Evolutionary conservation across 1,140 invertebrate genomes (phyloP), one percentile per base, ranked within the genome.

Genomic region (Drosophila sucinea): DNA sequence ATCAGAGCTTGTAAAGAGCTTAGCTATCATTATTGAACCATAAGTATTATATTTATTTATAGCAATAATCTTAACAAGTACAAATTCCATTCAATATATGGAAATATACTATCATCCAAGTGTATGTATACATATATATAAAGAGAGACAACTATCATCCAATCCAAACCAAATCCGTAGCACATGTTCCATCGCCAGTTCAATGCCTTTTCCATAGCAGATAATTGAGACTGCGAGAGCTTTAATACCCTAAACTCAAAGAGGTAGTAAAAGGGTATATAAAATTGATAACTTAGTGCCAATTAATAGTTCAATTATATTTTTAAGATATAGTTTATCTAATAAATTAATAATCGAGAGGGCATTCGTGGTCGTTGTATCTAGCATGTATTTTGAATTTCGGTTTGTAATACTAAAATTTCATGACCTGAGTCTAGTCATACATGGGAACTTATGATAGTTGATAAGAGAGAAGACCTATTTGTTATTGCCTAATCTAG

Each of bases 11-110:
- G 4, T 51, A 10, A 27, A 51, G 23, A 27, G 4, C 8, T 51
- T 25, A 27, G 44, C 7, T 27, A 51, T 10, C n/a, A 27, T 51
- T 51, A 25, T 51, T 51, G 7, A 8, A 47, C 4, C 44, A 51
- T 51, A 51, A 10, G 25, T 51, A 23, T 27, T 27, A 17, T 23
- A n/a, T 73, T 61, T 40, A 60, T 60, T 57, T 60, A 75, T 75
- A 75, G 32, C 38, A 35, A 61, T 85, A 87, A 86, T 85, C 83
- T 73, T 64, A 33, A 60, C 47, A 76, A 77, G 83, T 86, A 76
- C 83, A 87, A 82, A 87, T 87, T 85, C 83, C 83, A 85, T 17
- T 38, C 17, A 35, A 57, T 57, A 32, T 57, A 40, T 64, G 5
- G 44, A 47, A 25, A 25, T 51, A 5, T 27, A 51, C 7, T 47